Evolutionary conservation across 2,113 vertebrate species (phyloP), one percentile per base, ranked within the genome.

Genomic region (Pteropus alecto): DNA sequence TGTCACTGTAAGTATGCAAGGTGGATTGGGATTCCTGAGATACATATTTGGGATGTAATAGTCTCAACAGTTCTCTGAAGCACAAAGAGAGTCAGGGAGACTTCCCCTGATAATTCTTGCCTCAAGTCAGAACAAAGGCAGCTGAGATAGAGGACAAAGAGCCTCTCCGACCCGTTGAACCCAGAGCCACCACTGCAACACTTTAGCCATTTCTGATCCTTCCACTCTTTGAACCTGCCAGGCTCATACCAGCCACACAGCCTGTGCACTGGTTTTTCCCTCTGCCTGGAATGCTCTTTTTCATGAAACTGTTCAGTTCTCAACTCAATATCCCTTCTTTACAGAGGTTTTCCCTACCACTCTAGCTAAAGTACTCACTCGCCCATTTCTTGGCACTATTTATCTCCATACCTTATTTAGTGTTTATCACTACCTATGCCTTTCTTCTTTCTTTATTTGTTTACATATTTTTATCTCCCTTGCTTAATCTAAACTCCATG

Each of bases 181-280:
- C 11, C 2, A 6, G 18, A 1, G 3, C 6, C 8, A 2, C 24
- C 6, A 6, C 14, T 26, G 0, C 14, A 18, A 22, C 7, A 9
- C 13, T 1, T 1, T 21, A 46, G 24, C n/a, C 30, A 18, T 13
- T 13, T 12, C 9, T 33, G n/a, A 19, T 60, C 51, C 70, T 61
- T 78, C 11, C 6, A 48, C 54, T 38, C 9, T 35, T 48, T 7
- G 41, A 28, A 21, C 6, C 0, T 4, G 21, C 7, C 11, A 21
- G 43, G 15, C 13, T 90, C 16, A 8, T 15, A 82, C 6, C 13
- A 60, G 41, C n/a, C 18, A 43, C 19, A 68, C 28, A 5, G 14
- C 11, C 46, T 71, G 56, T 51, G 13, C 9, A 18, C 5, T 60
- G 41, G 43, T 51, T 93, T 4, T 11, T 54, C 43, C 33, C 38